Evolutionary conservation across 2,888 invertebrate genomes (phyloP), one percentile per base, ranked within the genome.

Genomic region (Coecobrya sp.): DNA sequence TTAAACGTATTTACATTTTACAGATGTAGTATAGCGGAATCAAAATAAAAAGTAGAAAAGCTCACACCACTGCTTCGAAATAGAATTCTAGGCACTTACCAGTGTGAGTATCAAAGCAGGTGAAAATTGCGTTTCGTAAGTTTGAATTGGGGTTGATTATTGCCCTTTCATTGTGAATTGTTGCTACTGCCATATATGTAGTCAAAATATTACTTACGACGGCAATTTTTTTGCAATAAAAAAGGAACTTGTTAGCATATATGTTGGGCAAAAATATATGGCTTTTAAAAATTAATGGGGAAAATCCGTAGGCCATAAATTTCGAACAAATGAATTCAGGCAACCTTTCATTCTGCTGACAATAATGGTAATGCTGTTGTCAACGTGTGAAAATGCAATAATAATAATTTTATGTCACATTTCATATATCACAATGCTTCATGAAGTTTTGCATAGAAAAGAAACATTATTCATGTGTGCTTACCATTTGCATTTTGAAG

Each of bases 161-260:
- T 55, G 55, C 19, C 19, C 55, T 55, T 19, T 55, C n/a, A 55
- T 55, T 55, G n/a, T n/a, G n/a, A n/a, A n/a, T n/a, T n/a, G 55
- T 55, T 55, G 55, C 55, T 55, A n/a, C n/a, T n/a, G 55, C 55
- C 55, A 55, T n/a, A 19, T n/a, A n/a, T 55, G 55, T n/a, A n/a
- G n/a, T 16, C 16, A 0, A n/a, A 55, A 55, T 55, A 55, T n/a
- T 55, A 55, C 4, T 13, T 5, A 55, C n/a, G 55, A 52, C 52
- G 16, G 52, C 52, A 3, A 55, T 55, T 55, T 55, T 55, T 55
- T n/a, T 4, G n/a, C n/a, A 16, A 55, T n/a, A 55, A 55, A 55
- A n/a, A 19, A n/a, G n/a, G 19, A 55, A 55, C 55, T 55, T 55
- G 55, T 65, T 65, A 65, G 27, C 11, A 3, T 59, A 25, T 22